A percentile compares a stretch with the other conserved stretches of the same genome.
Evolutionary conservation across 1,140 invertebrate species (phyloP).

Genomic region (Arctopsyche grandis): DNA sequence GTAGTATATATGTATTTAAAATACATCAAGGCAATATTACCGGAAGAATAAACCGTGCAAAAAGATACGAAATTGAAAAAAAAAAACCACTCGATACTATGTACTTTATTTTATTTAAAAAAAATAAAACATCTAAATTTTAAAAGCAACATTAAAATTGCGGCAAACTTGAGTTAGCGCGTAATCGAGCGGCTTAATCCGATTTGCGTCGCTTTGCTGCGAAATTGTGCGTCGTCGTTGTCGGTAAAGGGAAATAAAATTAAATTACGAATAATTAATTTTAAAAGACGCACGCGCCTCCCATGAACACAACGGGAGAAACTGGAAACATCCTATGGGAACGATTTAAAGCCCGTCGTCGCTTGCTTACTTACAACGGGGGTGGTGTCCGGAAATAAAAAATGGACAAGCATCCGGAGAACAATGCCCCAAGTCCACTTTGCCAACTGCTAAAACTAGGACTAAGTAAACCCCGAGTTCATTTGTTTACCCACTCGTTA

Average conservation of each 20-base stretch:
- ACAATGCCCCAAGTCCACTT: neutral
- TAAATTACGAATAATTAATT: constrained; percentile 19
- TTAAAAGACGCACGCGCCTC: neutral
- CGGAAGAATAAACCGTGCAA: too few relatives aligned
- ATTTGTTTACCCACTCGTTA: neutral
- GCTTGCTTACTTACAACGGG: too few relatives aligned
- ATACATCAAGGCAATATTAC: too few relatives aligned
- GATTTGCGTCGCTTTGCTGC: constrained; percentile 9
- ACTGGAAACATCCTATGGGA: neutral
- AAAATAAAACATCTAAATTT: too few relatives aligned
- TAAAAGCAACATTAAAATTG: too few relatives aligned
- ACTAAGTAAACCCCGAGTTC: neutral
- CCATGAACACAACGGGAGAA: neutral
- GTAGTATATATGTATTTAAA: too few relatives aligned
- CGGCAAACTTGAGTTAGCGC: neutral
- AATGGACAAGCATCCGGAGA: neutral
- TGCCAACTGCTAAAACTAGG: neutral
- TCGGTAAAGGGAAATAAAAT: neutral
- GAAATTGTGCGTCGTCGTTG: constrained; percentile 12
- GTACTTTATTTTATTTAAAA: too few relatives aligned
- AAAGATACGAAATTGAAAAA: too few relatives aligned
- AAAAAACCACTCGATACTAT: too few relatives aligned
- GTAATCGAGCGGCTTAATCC: constrained; percentile 27
- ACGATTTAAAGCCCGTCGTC: neutral
- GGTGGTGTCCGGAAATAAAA: too few relatives aligned